phyloP scores from a whole-genome alignment of 2,113 vertebrate species.

The Bujurquina vittata region DNA sequence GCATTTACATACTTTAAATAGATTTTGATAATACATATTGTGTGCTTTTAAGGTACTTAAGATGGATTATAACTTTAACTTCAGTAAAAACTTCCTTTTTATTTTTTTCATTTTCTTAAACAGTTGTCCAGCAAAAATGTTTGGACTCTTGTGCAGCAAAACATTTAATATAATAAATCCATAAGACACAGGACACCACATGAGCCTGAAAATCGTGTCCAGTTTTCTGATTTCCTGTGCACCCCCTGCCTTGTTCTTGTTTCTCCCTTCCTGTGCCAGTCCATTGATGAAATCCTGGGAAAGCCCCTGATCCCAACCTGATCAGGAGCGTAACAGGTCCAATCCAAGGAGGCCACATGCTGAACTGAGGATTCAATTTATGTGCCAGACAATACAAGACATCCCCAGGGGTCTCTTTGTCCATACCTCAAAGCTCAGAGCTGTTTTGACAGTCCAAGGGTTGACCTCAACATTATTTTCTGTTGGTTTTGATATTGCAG shows the following conservation, averaged over 20 bases:
- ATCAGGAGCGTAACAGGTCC: neutral
- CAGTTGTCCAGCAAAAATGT: neutral
- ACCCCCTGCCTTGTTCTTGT: neutral
- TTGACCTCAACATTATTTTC: neutral
- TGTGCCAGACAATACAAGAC: neutral
- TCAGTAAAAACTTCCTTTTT: neutral
- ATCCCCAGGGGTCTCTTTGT: neutral
- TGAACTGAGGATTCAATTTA: neutral
- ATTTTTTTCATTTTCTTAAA: neutral
- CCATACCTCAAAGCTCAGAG: neutral
- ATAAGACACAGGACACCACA: neutral
- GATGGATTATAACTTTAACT: no score
- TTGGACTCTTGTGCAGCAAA: neutral
- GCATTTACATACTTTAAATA: no score
- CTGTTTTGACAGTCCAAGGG: no score
- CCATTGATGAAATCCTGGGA: neutral
- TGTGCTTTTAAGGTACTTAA: neutral
- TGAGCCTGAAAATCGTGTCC: neutral
- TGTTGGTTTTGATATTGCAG: neutral
- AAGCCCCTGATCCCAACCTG: neutral
- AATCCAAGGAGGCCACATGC: neutral
- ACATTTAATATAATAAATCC: neutral
- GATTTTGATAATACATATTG: no score
- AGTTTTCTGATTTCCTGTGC: neutral
- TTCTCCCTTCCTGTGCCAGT: neutral